These are phyloP conservation scores for Charaxes varanes DNA, from an alignment of 1,140 invertebrate species.

Conservation along the genomic window DNA sequence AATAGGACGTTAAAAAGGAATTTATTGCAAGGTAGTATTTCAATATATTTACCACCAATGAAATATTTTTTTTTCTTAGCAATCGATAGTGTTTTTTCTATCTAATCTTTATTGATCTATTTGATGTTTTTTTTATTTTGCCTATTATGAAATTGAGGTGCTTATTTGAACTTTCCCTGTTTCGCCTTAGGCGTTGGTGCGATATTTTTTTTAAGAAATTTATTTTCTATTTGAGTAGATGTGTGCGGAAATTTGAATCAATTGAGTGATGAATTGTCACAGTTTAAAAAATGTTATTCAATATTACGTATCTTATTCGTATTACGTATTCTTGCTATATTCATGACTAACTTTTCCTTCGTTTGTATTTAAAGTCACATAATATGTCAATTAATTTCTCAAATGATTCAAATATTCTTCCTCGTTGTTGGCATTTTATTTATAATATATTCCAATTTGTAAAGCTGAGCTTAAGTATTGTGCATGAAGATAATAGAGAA, in stretches of 20 bases:
- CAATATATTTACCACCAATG: constrained; percentile 6
- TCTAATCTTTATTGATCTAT: constrained; percentile 19
- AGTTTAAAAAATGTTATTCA: constrained; percentile 14
- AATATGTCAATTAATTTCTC: constrained; percentile 20
- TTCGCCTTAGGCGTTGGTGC: constrained; percentile 34
- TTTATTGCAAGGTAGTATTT: constrained; percentile 8
- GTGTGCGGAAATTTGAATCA: constrained; percentile 5
- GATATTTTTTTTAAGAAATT: constrained; percentile 45
- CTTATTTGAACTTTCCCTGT: constrained; percentile 38
- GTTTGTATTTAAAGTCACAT: not conserved
- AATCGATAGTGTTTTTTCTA: constrained; percentile 18
- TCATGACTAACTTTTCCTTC: too few relatives aligned
- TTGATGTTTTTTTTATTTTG: constrained; percentile 29
- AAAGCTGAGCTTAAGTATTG: constrained; percentile 51
- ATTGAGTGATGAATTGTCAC: constrained; percentile 8
- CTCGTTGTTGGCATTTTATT: constrained; percentile 65
- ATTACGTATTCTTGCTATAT: too few relatives aligned
- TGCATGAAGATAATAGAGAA: constrained; percentile 35
- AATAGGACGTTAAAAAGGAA: constrained; percentile 4
- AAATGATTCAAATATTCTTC: constrained; percentile 31
- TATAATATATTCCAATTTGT: constrained; percentile 57
- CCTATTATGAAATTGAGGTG: constrained; percentile 49
- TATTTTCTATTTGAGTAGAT: constrained; percentile 21
- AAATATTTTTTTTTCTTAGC: constrained; percentile 11
- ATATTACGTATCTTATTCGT: constrained; percentile 6